Evolutionary conservation across 2,797 vertebrate species (phyloP).

Genomic region (Girardinus metallicus): DNA sequence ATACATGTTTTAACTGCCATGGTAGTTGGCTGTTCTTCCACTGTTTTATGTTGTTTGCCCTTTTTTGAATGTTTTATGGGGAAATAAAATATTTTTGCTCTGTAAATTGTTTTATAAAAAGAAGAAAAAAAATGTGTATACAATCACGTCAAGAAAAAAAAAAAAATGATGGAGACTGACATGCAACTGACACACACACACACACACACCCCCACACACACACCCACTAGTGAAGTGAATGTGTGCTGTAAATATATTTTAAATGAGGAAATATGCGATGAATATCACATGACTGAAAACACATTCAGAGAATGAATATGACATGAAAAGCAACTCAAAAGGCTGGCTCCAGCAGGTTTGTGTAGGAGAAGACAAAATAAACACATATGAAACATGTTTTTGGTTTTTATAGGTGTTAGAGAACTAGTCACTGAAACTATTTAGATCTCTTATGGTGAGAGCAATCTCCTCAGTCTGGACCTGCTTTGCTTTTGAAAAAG

Average conservation of each 20-base stretch:
- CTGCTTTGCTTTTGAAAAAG: neutral
- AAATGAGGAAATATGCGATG: neutral
- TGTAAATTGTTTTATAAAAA: too few relatives aligned
- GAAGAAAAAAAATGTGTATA: too few relatives aligned
- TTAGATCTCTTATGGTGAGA: neutral
- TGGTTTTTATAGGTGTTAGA: neutral
- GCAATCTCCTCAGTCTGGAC: neutral
- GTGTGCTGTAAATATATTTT: neutral
- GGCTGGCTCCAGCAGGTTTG: neutral
- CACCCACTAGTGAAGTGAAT: too few relatives aligned
- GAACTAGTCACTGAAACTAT: neutral
- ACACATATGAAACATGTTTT: neutral
- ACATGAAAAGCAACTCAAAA: slow-evolving; percentile 15
- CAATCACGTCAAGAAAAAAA: too few relatives aligned
- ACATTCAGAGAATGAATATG: neutral
- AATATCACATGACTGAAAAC: neutral
- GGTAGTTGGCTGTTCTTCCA: too few relatives aligned
- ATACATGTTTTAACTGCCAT: too few relatives aligned
- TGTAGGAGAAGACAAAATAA: neutral
- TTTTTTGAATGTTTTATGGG: too few relatives aligned
- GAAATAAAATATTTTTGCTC: too few relatives aligned
- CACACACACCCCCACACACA: too few relatives aligned
- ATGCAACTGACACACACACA: too few relatives aligned
- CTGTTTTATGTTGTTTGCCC: too few relatives aligned
- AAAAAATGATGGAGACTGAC: too few relatives aligned